Conservation (phyloP, 2,113 vertebrate genomes). For the Ptyas mucosa region DNA sequence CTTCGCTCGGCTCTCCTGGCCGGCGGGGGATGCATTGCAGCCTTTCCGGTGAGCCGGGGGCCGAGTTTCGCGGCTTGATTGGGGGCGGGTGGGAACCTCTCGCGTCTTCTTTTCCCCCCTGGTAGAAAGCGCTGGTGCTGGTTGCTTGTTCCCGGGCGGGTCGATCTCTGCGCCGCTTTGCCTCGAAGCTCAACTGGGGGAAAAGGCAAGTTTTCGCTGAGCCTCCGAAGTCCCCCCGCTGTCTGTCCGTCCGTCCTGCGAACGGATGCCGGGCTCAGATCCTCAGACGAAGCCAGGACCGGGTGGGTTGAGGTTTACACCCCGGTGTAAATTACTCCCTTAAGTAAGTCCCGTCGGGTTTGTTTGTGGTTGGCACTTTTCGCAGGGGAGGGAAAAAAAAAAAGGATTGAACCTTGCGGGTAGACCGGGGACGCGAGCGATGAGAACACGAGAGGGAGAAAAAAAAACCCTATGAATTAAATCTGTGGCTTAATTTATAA, state of each 20-base stretch:
- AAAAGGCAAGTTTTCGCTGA: background rate
- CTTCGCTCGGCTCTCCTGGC: background rate
- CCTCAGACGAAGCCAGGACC: background rate
- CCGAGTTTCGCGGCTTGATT: background rate
- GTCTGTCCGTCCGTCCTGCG: background rate
- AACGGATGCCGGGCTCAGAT: background rate
- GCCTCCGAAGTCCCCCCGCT: background rate
- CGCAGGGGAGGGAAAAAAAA: background rate
- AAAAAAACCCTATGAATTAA: background rate
- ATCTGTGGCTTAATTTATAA: background rate
- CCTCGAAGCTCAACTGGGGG: background rate
- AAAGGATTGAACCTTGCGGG: background rate
- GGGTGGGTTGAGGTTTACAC: background rate
- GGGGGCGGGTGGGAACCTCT: background rate
- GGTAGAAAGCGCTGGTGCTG: background rate
- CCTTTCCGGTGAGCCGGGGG: background rate
- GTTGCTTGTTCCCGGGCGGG: background rate
- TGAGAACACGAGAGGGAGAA: background rate
- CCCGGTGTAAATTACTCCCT: background rate
- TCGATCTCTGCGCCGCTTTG: background rate
- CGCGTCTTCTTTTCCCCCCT: background rate
- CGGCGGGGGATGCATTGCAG: background rate
- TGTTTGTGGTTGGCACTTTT: too few species aligned
- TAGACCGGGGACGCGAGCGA: background rate
- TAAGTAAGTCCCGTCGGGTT: background rate